Base-by-base conservation (phyloP, 2,888 invertebrate genomes). In the Papilio gigon region DNA sequence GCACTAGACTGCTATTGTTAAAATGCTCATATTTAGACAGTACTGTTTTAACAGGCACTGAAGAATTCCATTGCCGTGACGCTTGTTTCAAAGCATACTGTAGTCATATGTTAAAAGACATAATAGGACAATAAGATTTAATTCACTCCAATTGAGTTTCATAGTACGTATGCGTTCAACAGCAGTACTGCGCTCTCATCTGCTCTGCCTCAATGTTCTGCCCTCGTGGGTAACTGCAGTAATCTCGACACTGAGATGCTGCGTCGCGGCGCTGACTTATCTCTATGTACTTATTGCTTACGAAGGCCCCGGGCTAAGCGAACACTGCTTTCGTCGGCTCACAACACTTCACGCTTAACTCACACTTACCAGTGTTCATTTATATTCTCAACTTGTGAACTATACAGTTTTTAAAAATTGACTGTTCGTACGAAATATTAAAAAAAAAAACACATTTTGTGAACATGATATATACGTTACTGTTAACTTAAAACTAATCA, bases 281-380 rank as follows among this genome's bases (percentile, higher is more conserved):
- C 80, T 75, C 71, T 75, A 63, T 70, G 71, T 70, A 73, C 73
- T 73, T 71, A 70, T 71, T 64, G 70, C 73, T 61, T 58, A 72
- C 64, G 71, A 65, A 60, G 70, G 77, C 78, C 75, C 62, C 71
- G 47, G 81, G 84, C 81, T 70, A 70, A 65, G 74, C 73, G 65
- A 70, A 75, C 76, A 77, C 79, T 78, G 76, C 80, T 82, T 83
- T 80, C 80, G 78, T 83, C 81, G 79, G 75, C 72, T 74, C 71
- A 62, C 71, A 68, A 78, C 78, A 80, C 80, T 82, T 70, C 67
- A 53, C 70, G 68, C 25, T 40, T 33, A 58, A 63, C 44, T 63
- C 35, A 63, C 30, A 53, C 60, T 37, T 59, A 50, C 25, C 22
- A n/a, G 40, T 11, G 8, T 40, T 58, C 6, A 60, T 65, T 53